Conservation (phyloP, 2,797 vertebrate species). For the Scyliorhinus canicula region DNA sequence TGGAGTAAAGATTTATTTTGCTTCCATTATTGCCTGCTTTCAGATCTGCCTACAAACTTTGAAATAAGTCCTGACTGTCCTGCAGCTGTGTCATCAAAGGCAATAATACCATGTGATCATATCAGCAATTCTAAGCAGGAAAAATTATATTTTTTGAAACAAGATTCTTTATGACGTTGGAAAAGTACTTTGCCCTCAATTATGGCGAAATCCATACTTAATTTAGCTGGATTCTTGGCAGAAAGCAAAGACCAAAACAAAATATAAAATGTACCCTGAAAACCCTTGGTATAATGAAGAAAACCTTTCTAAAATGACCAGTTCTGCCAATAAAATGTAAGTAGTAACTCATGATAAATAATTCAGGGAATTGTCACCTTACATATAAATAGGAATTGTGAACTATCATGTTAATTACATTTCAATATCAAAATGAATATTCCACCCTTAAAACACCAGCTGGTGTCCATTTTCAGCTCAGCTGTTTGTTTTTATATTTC, state of each 20-base stretch:
- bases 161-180: neutral
- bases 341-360: slow-evolving; percentile 43
- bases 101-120: neutral
- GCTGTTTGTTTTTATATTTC: slow-evolving; percentile 47
- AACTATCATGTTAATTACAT: slow-evolving; percentile 49
- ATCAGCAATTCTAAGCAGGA: neutral
- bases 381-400: slow-evolving; percentile 47
- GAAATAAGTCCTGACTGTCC: neutral
- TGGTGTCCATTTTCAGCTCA: slow-evolving; percentile 54
- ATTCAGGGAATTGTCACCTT: slow-evolving; percentile 49
- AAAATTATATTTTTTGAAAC: neutral
- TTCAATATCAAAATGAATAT: slow-evolving; percentile 54
- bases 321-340: neutral
- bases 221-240: neutral
- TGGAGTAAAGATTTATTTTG: neutral
- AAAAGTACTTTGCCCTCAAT: neutral
- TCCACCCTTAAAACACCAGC: slow-evolving; percentile 56
- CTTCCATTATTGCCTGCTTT: neutral
- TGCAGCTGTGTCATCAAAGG: too few species aligned
- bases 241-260: neutral
- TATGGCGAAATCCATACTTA: neutral
- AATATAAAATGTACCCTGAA: neutral
- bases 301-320: neutral
- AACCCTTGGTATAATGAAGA: neutral
- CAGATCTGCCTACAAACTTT: neutral